Percentiles rank a stretch among this genome's conserved stretches.
These are phyloP conservation scores for Ectemnius lituratus DNA, from an alignment of 2,888 invertebrate species.

Conservation along the genomic window DNA sequence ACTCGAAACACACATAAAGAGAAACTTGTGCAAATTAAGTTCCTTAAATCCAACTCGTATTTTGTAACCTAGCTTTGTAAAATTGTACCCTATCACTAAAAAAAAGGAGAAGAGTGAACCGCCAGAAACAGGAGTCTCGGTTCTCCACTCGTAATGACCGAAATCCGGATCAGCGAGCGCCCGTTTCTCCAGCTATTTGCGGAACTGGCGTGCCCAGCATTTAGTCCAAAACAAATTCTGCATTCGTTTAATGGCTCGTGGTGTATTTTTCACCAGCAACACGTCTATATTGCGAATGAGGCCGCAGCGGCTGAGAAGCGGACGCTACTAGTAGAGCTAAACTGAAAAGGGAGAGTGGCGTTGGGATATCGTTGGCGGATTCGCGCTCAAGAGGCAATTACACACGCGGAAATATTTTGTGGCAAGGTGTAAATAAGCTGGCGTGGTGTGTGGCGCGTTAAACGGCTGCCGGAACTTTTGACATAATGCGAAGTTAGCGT, in stretches of 20 bases:
- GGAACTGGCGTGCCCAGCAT: not conserved
- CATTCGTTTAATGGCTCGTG: slow-evolving; percentile 37
- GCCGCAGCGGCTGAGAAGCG: not conserved
- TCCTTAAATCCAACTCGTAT: too few species aligned
- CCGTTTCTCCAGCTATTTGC: too few species aligned
- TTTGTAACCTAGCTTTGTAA: too few species aligned
- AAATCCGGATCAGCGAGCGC: too few species aligned
- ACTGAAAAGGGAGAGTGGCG: slow-evolving; percentile 10
- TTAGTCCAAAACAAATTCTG: slow-evolving; percentile 18
- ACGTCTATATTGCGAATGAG: not conserved
- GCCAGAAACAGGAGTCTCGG: too few species aligned
- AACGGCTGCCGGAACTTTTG: slow-evolving; percentile 58
- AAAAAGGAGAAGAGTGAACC: too few species aligned
- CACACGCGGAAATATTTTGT: slow-evolving; percentile 53
- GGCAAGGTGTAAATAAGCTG: slow-evolving; percentile 50
- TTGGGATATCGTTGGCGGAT: slow-evolving; percentile 31
- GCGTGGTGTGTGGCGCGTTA: slow-evolving; percentile 48
- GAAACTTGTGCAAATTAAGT: too few species aligned
- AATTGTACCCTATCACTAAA: too few species aligned
- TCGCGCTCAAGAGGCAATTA: slow-evolving; percentile 56
- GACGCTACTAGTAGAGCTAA: slow-evolving; percentile 9
- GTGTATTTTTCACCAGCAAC: slow-evolving; percentile 33
- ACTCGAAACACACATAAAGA: too few species aligned
- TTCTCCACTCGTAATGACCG: too few species aligned
- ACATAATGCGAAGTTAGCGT: slow-evolving; percentile 55